phyloP scores from a whole-genome alignment of 2,888 invertebrate species.

The Lomographa bimaculata region DNA sequence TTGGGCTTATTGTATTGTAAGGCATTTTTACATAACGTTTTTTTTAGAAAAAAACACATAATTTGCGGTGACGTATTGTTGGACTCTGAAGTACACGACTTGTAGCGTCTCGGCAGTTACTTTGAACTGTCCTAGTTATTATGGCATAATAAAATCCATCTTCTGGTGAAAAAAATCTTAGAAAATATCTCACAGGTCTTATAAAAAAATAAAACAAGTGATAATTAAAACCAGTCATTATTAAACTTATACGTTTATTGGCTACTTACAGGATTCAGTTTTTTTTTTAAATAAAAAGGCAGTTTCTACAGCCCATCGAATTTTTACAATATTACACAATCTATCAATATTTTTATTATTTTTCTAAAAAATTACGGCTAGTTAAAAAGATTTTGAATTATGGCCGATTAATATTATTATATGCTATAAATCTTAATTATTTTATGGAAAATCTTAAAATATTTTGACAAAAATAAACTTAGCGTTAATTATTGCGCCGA shows the following conservation, averaged over 20 bases:
- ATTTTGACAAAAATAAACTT: conserved; percentile 15
- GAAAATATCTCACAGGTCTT: too few relatives aligned
- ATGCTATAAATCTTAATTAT: conserved; percentile 29
- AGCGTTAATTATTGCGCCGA: conserved; percentile 3
- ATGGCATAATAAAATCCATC: too few relatives aligned
- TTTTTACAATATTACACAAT: conserved; percentile 40
- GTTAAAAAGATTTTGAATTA: conserved; percentile 48
- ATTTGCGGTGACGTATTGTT: too few relatives aligned
- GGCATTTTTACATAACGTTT: too few relatives aligned
- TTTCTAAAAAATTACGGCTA: conserved; percentile 63
- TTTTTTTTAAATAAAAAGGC: conserved; percentile 57
- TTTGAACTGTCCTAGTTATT: too few relatives aligned
- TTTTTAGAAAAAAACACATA: too few relatives aligned
- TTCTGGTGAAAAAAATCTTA: too few relatives aligned
- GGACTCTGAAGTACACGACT: too few relatives aligned
- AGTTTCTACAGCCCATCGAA: conserved; percentile 61
- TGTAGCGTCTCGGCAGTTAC: too few relatives aligned
- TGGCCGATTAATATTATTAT: conserved; percentile 45
- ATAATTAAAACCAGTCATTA: conserved; percentile 54
- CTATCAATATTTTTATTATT: conserved; percentile 21
- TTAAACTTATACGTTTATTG: conserved; percentile 77
- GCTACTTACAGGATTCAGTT: conserved; percentile 71
- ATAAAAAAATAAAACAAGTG: too few relatives aligned
- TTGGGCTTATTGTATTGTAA: too few relatives aligned
- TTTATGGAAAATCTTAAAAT: conserved; percentile 14